phyloP scores from a whole-genome alignment of 2,113 vertebrate species.

The Aspidoscelis tigris region DNA sequence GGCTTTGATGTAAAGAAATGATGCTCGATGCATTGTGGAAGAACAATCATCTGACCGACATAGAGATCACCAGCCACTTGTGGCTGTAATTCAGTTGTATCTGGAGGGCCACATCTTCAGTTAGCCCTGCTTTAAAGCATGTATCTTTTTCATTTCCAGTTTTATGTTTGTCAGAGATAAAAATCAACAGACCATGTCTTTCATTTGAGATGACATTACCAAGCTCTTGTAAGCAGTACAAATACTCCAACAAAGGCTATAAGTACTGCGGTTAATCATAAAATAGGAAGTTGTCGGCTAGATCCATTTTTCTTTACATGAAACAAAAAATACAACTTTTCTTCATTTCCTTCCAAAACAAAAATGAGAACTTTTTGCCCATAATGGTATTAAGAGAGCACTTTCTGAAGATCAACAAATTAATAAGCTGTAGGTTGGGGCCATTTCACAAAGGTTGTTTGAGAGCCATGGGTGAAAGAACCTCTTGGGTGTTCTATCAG shows the following conservation, averaged over 20 bases:
- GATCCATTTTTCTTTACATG: not conserved
- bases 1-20: too few species aligned
- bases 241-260: not conserved
- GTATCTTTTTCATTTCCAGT: not conserved
- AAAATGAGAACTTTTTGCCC: not conserved
- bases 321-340: not conserved
- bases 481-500: too few species aligned
- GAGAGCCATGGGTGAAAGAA: too few species aligned
- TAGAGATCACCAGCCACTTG: too few species aligned
- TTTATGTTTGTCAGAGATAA: not conserved
- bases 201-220: not conserved
- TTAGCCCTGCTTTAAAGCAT: not conserved
- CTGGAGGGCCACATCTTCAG: too few species aligned
- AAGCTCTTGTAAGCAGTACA: not conserved
- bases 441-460: not conserved
- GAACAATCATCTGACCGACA: too few species aligned
- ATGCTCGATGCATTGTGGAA: too few species aligned
- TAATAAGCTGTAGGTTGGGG: not conserved
- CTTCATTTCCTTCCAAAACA: not conserved
- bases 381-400: too few species aligned
- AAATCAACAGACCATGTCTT: not conserved
- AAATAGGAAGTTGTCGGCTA: not conserved
- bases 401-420: not conserved
- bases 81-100: too few species aligned
- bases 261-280: not conserved